These are phyloP conservation scores for Agrotis segetum DNA, from an alignment of 2,888 invertebrate genomes.

Conservation along the genomic window DNA sequence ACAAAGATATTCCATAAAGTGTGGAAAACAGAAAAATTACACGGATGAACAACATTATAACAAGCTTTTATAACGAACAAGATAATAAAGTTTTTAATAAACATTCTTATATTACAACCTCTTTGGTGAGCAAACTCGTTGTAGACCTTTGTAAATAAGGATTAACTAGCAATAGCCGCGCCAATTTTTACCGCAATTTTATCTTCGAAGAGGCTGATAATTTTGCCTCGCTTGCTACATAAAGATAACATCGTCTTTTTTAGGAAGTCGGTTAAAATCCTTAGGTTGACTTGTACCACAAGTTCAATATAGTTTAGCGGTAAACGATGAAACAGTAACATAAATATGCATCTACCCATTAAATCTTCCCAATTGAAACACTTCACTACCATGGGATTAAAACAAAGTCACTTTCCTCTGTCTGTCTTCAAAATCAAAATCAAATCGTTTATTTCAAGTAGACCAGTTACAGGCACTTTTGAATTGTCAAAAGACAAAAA, in stretches of 20 bases:
- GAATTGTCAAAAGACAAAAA: too few species aligned
- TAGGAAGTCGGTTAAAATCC: not conserved
- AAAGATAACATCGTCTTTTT: not conserved
- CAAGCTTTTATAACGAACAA: not conserved
- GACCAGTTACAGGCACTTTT: too few species aligned
- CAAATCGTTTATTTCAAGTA: too few species aligned
- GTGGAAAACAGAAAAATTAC: not conserved
- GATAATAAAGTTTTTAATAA: constrained; percentile 35
- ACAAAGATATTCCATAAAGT: too few species aligned
- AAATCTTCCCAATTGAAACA: too few species aligned
- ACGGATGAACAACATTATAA: not conserved
- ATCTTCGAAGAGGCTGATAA: constrained; percentile 7
- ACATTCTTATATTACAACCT: not conserved
- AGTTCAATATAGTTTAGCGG: too few species aligned
- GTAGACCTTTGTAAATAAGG: constrained; percentile 42
- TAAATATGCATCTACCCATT: too few species aligned
- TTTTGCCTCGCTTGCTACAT: not conserved
- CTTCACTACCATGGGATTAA: too few species aligned
- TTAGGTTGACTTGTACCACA: too few species aligned
- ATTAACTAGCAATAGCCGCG: constrained; percentile 16
- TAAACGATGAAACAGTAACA: too few species aligned
- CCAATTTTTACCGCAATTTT: constrained; percentile 29
- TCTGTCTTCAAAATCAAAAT: too few species aligned
- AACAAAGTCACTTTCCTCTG: too few species aligned
- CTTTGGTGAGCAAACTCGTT: constrained; percentile 1